A percentile compares a stretch with the other conserved stretches of the same genome.
phyloP scores from a whole-genome alignment of 2,113 vertebrate genomes.

The Corythoichthys intestinalis region DNA sequence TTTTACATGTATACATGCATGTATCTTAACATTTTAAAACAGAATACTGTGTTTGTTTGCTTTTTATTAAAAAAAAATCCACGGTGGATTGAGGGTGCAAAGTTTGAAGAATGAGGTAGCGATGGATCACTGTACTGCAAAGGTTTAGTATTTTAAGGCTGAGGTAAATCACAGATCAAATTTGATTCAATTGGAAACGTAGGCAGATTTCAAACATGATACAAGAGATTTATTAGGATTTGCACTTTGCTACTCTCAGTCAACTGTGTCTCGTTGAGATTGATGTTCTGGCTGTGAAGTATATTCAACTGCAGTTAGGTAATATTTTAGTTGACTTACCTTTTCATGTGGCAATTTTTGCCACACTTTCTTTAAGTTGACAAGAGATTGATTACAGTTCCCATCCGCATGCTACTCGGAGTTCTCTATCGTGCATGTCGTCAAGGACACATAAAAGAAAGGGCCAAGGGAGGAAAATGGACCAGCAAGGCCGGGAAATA shows the following conservation, averaged over 20 bases:
- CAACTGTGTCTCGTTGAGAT: constrained; percentile 5
- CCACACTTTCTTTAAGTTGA: constrained; percentile 25
- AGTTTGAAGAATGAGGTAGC: too few relatives aligned
- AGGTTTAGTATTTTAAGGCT: too few relatives aligned
- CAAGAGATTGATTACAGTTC: constrained; percentile 34
- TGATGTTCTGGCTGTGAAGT: constrained; percentile 3
- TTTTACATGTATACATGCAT: too few relatives aligned
- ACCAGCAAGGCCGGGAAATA: constrained; percentile 51
- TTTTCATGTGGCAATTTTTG: constrained; percentile 9
- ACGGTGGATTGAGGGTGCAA: too few relatives aligned
- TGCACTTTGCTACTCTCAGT: constrained; percentile 8
- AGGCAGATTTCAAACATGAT: too few relatives aligned
- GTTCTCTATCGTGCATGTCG: constrained; percentile 40
- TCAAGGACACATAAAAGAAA: constrained; percentile 57
- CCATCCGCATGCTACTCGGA: constrained; percentile 31
- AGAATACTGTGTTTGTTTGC: too few relatives aligned
- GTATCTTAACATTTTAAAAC: too few relatives aligned
- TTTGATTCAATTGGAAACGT: too few relatives aligned
- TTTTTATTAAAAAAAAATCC: too few relatives aligned
- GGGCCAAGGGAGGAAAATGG: constrained; percentile 54
- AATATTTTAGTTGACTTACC: constrained; percentile 20
- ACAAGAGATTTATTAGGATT: constrained; percentile 20
- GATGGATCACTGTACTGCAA: too few relatives aligned
- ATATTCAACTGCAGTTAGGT: neutral
- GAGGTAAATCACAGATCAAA: too few relatives aligned